Evolutionary conservation across 2,888 invertebrate genomes (phyloP).

Genomic region (Hypolimnas misippus): DNA sequence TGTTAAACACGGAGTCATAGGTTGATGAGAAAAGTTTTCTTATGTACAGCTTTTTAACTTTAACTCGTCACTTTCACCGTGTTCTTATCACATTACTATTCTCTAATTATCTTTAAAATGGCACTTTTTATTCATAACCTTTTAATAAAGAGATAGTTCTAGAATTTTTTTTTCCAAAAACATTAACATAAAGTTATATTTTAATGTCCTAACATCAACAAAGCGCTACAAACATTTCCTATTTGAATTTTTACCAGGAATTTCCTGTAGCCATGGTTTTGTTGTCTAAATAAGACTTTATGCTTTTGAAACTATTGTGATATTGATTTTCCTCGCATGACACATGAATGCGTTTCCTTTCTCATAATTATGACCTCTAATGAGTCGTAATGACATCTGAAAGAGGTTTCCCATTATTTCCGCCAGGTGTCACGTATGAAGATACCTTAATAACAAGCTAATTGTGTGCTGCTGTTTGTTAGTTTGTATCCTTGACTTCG

Average conservation of each 20-base stretch:
- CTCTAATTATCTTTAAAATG: too few species aligned
- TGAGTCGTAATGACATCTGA: not conserved
- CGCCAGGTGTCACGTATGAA: constrained; percentile 1
- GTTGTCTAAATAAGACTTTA: not conserved
- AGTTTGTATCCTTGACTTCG: not conserved
- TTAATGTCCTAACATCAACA: not conserved
- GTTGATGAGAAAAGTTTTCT: too few species aligned
- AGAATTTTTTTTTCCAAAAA: not conserved
- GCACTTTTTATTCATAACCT: too few species aligned
- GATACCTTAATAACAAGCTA: not conserved
- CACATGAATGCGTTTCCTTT: constrained; percentile 17
- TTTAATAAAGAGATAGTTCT: too few species aligned
- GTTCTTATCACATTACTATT: too few species aligned
- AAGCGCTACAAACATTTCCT: not conserved
- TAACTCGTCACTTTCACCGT: too few species aligned
- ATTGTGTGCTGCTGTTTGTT: not conserved
- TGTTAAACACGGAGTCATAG: too few species aligned
- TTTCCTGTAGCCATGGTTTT: not conserved
- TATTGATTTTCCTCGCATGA: constrained; percentile 25
- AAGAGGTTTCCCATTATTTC: not conserved
- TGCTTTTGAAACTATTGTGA: not conserved
- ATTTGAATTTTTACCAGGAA: not conserved
- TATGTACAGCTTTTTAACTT: too few species aligned
- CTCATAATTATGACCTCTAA: constrained; percentile 11
- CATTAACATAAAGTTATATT: not conserved